phyloP scores from a whole-genome alignment of 2,888 invertebrate genomes.

The Dryadula phaetusa region DNA sequence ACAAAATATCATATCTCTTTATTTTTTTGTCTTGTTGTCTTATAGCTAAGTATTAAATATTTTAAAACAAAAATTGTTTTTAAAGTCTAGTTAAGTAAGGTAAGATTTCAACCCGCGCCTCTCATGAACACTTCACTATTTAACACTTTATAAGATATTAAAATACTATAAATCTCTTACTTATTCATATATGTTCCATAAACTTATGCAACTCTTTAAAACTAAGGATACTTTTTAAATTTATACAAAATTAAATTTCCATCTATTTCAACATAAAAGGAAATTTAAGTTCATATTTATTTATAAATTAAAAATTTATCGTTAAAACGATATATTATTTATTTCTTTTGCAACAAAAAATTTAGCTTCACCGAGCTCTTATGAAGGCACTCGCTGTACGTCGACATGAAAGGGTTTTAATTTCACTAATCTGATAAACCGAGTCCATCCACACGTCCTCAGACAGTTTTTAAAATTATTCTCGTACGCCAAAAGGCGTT shows the following conservation, averaged over 20 bases:
- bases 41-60: too few species aligned
- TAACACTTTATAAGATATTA: too few species aligned
- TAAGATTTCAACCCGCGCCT: too few species aligned
- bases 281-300: neutral
- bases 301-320: constrained; percentile 1
- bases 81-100: too few species aligned
- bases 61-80: too few species aligned
- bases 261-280: neutral
- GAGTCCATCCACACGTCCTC: constrained; percentile 43
- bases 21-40: neutral
- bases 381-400: constrained; percentile 49
- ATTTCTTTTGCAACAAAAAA: constrained; percentile 20
- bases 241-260: neutral
- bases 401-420: constrained; percentile 53
- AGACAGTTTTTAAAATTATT: constrained; percentile 37
- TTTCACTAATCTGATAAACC: constrained; percentile 55
- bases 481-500: constrained; percentile 27
- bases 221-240: neutral
- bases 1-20: neutral
- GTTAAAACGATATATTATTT: too few species aligned
- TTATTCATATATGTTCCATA: neutral
- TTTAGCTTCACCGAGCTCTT: constrained; percentile 28
- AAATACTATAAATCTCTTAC: neutral
- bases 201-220: neutral
- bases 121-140: too few species aligned